Conservation (phyloP, 2,113 vertebrate genomes). For the Trematocara variabile region DNA sequence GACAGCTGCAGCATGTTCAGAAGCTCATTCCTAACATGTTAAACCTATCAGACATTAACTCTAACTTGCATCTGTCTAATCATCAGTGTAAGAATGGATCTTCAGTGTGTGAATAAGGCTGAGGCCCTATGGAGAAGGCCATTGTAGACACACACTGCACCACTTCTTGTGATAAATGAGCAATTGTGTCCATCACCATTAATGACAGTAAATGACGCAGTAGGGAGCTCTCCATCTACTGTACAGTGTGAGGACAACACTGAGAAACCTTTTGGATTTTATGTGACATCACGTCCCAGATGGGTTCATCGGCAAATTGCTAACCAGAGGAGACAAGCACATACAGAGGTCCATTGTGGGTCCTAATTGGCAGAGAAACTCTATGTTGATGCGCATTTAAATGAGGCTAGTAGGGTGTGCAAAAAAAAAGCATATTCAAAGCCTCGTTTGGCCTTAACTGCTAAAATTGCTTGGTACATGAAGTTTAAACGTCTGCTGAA, state of each 20-base stretch:
- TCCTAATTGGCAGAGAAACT: neutral
- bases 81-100: constrained; percentile 39
- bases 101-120: constrained; percentile 40
- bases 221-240: constrained; percentile 14
- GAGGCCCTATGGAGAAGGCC: constrained; percentile 18
- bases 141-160: constrained; percentile 22
- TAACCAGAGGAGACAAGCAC: neutral
- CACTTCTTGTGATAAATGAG: constrained; percentile 56
- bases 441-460: neutral
- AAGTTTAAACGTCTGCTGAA: neutral
- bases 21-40: neutral
- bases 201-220: constrained; percentile 48
- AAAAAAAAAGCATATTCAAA: neutral
- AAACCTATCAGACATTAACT: neutral
- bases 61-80: constrained; percentile 42
- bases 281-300: constrained; percentile 23
- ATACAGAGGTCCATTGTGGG: constrained; percentile 27
- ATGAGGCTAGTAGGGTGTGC: neutral
- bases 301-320: constrained; percentile 12
- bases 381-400: neutral
- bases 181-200: constrained; percentile 52
- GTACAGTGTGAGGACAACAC: constrained; percentile 12
- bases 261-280: constrained; percentile 14
- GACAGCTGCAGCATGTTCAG: constrained; percentile 23
- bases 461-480: neutral